phyloP scores from a whole-genome alignment of 2,797 vertebrate species.

The Odontamblyopus rebecca region DNA sequence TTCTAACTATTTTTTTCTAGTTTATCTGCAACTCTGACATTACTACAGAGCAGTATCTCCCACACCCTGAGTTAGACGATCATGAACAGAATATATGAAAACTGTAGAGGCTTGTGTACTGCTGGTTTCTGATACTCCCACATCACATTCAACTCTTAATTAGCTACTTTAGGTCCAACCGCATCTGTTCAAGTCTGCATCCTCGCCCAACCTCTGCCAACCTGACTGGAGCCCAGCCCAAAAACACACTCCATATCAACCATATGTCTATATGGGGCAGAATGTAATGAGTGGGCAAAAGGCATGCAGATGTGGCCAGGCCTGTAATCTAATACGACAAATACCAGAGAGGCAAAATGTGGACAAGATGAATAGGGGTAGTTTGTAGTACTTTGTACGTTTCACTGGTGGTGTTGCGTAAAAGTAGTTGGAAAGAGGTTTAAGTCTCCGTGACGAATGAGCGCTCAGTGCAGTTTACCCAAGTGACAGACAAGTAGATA shows the following conservation, averaged over 20 bases:
- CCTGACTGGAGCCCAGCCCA: constrained; percentile 25
- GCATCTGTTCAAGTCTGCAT: constrained; percentile 16
- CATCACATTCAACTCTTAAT: constrained; percentile 10
- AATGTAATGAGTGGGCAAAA: constrained; percentile 5
- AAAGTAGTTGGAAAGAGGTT: constrained; percentile 23
- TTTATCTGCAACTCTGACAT: constrained; percentile 7
- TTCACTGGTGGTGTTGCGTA: constrained; percentile 25
- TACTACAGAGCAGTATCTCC: constrained; percentile 6
- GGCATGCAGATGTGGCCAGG: constrained; percentile 27
- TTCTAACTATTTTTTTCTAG: neutral
- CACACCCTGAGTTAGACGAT: constrained; percentile 9
- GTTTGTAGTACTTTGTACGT: constrained; percentile 24
- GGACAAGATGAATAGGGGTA: constrained; percentile 43
- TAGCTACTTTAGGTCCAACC: constrained; percentile 14
- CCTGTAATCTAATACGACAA: constrained; percentile 36
- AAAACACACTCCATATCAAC: constrained; percentile 31
- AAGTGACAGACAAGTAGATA: constrained; percentile 53
- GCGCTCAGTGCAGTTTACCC: constrained; percentile 23
- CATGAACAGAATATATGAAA: constrained; percentile 13
- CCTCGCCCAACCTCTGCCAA: constrained; percentile 18
- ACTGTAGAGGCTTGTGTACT: constrained; percentile 1
- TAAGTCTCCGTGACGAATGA: constrained; percentile 51
- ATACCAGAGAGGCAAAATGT: constrained; percentile 21
- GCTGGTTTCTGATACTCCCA: constrained; percentile 12
- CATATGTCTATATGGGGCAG: constrained; percentile 21